phyloP scores from a whole-genome alignment of 2,888 invertebrate genomes.

The Rhagonycha lutea region DNA sequence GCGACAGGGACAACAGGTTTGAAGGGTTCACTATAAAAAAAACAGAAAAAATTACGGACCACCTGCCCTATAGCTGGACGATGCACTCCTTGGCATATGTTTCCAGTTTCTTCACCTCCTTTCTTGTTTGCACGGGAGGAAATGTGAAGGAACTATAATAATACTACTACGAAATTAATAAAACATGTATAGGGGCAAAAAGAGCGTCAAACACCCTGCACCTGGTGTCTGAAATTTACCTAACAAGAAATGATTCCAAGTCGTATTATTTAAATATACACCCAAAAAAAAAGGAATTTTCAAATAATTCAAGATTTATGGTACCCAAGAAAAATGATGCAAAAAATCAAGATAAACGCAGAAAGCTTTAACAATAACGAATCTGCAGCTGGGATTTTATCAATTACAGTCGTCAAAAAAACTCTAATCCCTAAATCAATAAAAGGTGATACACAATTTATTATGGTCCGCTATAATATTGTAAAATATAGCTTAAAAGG shows the following conservation, averaged over 20 bases:
- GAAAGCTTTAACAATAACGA: slow-evolving; percentile 8
- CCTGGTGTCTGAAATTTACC: slow-evolving; percentile 13
- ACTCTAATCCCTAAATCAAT: slow-evolving; percentile 5
- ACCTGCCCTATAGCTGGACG: slow-evolving; percentile 38
- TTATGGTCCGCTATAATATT: slow-evolving; percentile 14
- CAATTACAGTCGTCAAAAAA: slow-evolving; percentile 16
- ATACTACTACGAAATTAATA: slow-evolving; percentile 39
- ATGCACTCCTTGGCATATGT: slow-evolving; percentile 44
- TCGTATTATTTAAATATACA: not conserved
- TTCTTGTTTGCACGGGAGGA: slow-evolving; percentile 35
- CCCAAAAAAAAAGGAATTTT: not conserved
- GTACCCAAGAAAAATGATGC: not conserved
- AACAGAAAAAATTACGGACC: slow-evolving; percentile 35
- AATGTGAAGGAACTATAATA: slow-evolving; percentile 34
- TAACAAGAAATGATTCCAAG: not conserved
- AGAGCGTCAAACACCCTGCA: slow-evolving; percentile 12
- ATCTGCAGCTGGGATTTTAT: slow-evolving; percentile 26
- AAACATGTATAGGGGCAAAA: slow-evolving; percentile 39
- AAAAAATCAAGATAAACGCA: not conserved
- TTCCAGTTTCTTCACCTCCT: slow-evolving; percentile 44
- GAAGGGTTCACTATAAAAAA: slow-evolving; percentile 23
- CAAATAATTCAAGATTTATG: not conserved
- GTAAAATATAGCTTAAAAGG: slow-evolving; percentile 2
- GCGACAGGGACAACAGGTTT: slow-evolving; percentile 35
- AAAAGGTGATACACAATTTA: not conserved